Conservation (phyloP, 2,888 invertebrate genomes). For the Charanyca ferruginea region DNA sequence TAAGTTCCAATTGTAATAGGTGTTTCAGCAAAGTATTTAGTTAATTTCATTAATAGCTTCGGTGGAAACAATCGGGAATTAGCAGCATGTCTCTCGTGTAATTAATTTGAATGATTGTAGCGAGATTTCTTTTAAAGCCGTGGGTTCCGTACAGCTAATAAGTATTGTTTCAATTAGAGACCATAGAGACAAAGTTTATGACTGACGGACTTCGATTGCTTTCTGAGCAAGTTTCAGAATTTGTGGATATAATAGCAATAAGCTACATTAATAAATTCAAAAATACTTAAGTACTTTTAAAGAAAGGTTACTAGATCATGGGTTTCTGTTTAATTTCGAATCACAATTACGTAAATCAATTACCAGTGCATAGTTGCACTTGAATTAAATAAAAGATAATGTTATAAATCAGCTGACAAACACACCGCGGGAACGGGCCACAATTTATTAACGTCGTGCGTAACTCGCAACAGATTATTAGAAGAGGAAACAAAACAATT, state of each 20-base stretch:
- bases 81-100: constrained; percentile 28
- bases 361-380: constrained; percentile 15
- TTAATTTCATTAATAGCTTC: constrained; percentile 54
- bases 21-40: constrained; percentile 27
- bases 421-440: constrained; percentile 7
- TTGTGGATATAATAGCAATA: not conserved
- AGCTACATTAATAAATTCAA: not conserved
- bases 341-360: not conserved
- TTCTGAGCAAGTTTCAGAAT: not conserved
- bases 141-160: constrained; percentile 40
- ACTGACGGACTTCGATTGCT: not conserved
- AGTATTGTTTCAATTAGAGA: constrained; percentile 1
- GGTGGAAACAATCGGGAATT: constrained; percentile 46
- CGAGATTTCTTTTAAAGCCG: not conserved
- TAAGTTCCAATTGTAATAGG: constrained; percentile 27
- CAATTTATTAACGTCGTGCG: constrained; percentile 24
- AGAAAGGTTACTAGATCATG: not conserved
- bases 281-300: too few relatives aligned
- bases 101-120: constrained; percentile 41
- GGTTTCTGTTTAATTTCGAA: not conserved
- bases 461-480: constrained; percentile 2
- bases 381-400: constrained; percentile 19
- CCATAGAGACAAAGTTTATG: not conserved
- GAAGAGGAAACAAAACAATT: not conserved
- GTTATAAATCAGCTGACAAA: constrained; percentile 16